Evolutionary conservation across 2,888 invertebrate genomes (phyloP).

Genomic region (Herminia tarsipennalis): DNA sequence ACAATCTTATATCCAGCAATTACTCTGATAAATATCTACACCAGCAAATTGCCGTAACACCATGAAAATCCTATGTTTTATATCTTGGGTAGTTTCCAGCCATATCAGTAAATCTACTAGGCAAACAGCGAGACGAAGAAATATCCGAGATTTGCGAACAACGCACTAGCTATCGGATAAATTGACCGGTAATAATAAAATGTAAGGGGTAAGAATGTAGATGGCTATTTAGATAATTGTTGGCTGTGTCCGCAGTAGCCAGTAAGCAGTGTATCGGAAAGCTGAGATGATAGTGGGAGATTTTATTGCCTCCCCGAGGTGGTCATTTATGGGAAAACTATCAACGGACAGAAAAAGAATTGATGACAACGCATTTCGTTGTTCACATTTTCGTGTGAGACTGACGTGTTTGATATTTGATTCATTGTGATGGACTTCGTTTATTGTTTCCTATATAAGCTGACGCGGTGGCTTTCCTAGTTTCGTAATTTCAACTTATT

Average conservation of each 20-base stretch:
- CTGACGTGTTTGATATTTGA: constrained; percentile 52
- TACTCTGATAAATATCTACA: constrained; percentile 42
- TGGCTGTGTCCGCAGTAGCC: constrained; percentile 72
- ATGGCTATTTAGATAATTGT: constrained; percentile 87
- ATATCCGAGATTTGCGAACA: constrained; percentile 79
- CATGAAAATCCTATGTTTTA: constrained; percentile 68
- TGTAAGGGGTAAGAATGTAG: constrained; percentile 86
- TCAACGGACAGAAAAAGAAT: constrained; percentile 67
- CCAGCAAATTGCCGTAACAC: constrained; percentile 43
- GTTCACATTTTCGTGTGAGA: constrained; percentile 58
- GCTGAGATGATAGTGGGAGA: constrained; percentile 69
- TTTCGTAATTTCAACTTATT: too few species aligned
- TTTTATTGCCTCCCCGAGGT: constrained; percentile 79
- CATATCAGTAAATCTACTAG: constrained; percentile 78
- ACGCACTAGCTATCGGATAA: constrained; percentile 70
- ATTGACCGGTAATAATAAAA: constrained; percentile 86
- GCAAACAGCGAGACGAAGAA: constrained; percentile 70
- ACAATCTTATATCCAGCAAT: constrained; percentile 13
- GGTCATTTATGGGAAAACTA: constrained; percentile 83
- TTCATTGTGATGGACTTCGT: constrained; percentile 32
- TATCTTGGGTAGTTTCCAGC: constrained; percentile 64
- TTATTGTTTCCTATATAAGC: constrained; percentile 26
- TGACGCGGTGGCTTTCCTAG: too few species aligned
- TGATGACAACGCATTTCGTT: constrained; percentile 74
- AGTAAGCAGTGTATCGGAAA: constrained; percentile 81